phyloP scores from a whole-genome alignment of 2,113 vertebrate species.

The Callionymus lyra region DNA sequence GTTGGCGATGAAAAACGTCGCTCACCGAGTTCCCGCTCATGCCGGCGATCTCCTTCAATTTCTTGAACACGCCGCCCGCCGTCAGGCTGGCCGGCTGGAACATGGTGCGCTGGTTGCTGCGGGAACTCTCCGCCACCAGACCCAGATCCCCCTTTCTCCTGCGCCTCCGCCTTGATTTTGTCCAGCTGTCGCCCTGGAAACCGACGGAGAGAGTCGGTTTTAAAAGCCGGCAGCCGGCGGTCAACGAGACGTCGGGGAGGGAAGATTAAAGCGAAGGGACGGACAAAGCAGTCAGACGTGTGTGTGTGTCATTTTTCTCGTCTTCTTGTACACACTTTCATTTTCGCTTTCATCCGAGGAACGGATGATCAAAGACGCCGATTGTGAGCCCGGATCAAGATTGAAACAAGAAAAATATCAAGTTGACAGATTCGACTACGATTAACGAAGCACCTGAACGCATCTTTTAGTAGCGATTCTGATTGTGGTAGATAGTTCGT shows the following conservation, averaged over 20 bases:
- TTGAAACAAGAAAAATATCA: too few relatives aligned
- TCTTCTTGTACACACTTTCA: too few relatives aligned
- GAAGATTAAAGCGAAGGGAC: conserved; percentile 12
- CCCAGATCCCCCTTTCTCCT: conserved; percentile 83
- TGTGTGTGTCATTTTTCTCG: not conserved
- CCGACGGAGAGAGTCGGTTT: conserved; percentile 17
- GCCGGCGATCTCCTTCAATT: conserved; percentile 77
- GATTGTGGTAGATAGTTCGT: too few relatives aligned
- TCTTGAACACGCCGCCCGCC: conserved; percentile 71
- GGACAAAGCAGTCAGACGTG: not conserved
- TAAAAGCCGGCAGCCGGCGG: conserved; percentile 18
- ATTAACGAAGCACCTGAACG: too few relatives aligned
- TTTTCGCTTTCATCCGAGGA: too few relatives aligned
- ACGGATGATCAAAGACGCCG: too few relatives aligned
- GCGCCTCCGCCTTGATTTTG: conserved; percentile 74
- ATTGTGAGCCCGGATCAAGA: too few relatives aligned
- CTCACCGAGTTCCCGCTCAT: conserved; percentile 74
- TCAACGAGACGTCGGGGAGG: conserved; percentile 7
- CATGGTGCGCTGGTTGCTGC: conserved; percentile 82
- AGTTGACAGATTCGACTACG: too few relatives aligned
- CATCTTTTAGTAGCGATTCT: too few relatives aligned
- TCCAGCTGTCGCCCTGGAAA: conserved; percentile 80
- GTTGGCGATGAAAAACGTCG: conserved; percentile 33
- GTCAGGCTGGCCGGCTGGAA: conserved; percentile 75
- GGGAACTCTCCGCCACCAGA: conserved; percentile 82